Evolutionary conservation across 2,888 invertebrate genomes (phyloP), one percentile per base, ranked within the genome.

Genomic region (Glyphotaelius pellucidus): DNA sequence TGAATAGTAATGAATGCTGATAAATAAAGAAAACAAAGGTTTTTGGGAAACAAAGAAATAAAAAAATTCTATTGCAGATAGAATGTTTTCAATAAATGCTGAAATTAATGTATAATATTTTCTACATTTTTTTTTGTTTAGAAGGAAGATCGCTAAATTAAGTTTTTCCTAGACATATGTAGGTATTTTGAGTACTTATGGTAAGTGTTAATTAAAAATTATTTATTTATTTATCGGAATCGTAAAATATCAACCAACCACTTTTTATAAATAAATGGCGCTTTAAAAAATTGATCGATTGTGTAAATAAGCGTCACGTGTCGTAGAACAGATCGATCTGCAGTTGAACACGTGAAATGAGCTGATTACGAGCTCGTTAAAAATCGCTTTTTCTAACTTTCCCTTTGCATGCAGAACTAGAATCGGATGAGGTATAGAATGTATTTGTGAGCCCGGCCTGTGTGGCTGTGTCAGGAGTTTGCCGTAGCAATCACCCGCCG

Each of bases 351-450:
- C 2, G 83, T 83, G 35, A 35, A 83, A 81, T 35, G 3, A 25
- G 11, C 35, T 35, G 83, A 86, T 86, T 86, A 86, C 15, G 30
- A 9, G 67, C 30, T 47, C 67, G 67, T 87, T 87, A 87, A 52
- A 67, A 87, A 87, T 47, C 47, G 47, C 67, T 67, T 87, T 87
- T 87, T n/a, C 52, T 31, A 87, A 47, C 31, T 67, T 87, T 83
- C 38, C 31, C 47, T 87, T 52, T 31, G 52, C 87, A 47, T 87
- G 87, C 19, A 25, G 19, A 84, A 84, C 84, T 84, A 12, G 19
- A 32, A 31, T 35, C 32, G 32, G 11, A 52, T 52, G 52, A 52
- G 25, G 52, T 52, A 52, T 19, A 52, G 30, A 47, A 9, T 14
- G 19, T 52, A 67, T 19, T 31, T 87, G 67, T 52, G 31, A 52